Conservation (phyloP, 1,140 invertebrate species). For the Achroia grisella region DNA sequence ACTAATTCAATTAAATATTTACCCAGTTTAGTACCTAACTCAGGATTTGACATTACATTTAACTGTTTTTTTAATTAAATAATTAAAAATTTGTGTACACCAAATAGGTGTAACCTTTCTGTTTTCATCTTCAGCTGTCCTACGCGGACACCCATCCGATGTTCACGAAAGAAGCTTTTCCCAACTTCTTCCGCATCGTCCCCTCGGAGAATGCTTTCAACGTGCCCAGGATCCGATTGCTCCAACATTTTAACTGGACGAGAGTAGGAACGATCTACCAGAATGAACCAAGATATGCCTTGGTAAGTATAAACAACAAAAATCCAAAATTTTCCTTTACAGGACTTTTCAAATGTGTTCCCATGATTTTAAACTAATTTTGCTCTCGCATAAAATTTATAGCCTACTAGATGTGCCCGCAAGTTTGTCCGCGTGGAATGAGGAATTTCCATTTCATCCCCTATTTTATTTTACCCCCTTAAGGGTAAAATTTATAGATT, state of each 20-base stretch:
- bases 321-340: constrained; percentile 15
- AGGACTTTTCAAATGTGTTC: too few species aligned
- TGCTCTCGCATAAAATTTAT: too few species aligned
- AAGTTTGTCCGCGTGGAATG: too few species aligned
- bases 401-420: too few species aligned
- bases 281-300: constrained; percentile 93
- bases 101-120: neutral
- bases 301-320: constrained; percentile 75
- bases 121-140: constrained; percentile 82
- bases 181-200: constrained; percentile 97
- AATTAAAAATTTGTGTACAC: neutral
- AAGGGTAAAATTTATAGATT: too few species aligned
- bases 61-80: neutral
- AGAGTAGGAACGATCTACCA: constrained; percentile 97
- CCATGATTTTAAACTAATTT: too few species aligned
- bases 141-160: constrained; percentile 99
- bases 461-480: too few species aligned
- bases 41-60: too few species aligned
- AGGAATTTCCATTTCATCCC: too few species aligned
- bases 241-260: constrained; percentile 97
- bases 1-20: too few species aligned
- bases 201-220: constrained; percentile 98
- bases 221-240: constrained; percentile 88
- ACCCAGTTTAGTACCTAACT: too few species aligned
- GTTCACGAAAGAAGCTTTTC: constrained; percentile 95